These are phyloP conservation scores for Sula dactylatra DNA, from an alignment of 2,113 vertebrate genomes.

Conservation along the genomic window DNA sequence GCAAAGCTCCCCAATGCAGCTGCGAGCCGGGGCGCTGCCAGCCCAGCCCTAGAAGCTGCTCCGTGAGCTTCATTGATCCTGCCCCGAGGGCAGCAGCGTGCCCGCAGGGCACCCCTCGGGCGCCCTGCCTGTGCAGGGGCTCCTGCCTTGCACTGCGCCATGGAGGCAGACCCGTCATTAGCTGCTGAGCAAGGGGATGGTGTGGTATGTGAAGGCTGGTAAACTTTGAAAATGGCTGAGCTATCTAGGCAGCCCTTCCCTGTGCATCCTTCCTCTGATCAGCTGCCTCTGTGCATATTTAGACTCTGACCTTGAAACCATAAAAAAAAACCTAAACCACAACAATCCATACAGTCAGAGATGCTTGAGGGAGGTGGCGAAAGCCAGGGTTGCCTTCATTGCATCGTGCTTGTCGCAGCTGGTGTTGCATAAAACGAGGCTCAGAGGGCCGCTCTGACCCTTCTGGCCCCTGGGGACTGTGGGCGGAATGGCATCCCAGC, in stretches of 20 bases:
- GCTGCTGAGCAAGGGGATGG: neutral
- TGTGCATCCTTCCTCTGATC: neutral
- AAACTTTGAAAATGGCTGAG: neutral
- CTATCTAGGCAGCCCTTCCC: neutral
- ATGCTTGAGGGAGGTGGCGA: neutral
- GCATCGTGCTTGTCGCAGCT: neutral
- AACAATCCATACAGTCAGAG: neutral
- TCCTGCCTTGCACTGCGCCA: neutral
- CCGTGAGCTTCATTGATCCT: neutral
- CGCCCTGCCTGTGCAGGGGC: neutral
- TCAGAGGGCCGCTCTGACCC: neutral
- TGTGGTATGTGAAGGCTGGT: neutral
- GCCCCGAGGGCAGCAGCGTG: neutral
- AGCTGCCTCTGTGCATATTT: neutral
- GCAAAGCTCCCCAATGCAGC: neutral
- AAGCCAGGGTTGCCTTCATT: neutral
- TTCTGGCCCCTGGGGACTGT: neutral
- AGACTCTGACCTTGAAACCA: neutral
- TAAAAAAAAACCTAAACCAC: too few species aligned
- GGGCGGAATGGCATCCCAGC: neutral
- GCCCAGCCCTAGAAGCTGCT: neutral
- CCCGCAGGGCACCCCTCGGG: rapidly evolving
- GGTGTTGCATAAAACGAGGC: neutral
- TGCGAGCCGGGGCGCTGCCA: rapidly evolving
- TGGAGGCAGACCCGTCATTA: neutral